These are phyloP conservation scores for Saguinus midas DNA, from an alignment of 2,113 vertebrate genomes.

Conservation along the genomic window DNA sequence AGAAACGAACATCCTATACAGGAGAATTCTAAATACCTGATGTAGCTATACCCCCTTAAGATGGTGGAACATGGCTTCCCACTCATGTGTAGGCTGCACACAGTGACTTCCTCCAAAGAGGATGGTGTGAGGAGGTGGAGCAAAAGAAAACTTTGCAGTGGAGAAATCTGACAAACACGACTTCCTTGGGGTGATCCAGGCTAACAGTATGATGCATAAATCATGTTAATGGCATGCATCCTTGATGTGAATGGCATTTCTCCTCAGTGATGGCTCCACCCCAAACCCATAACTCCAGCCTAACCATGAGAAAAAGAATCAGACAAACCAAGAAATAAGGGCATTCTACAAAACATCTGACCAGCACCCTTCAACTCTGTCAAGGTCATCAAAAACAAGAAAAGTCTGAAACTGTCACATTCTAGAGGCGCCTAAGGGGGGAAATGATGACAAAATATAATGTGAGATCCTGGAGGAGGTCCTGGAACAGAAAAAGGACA, in stretches of 20 bases:
- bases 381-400: background rate
- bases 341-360: background rate
- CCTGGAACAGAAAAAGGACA: background rate
- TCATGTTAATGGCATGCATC: background rate
- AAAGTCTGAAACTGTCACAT: background rate
- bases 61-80: background rate
- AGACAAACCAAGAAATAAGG: background rate
- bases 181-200: background rate
- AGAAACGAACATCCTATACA: background rate
- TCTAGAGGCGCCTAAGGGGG: background rate
- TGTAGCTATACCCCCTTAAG: background rate
- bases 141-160: background rate
- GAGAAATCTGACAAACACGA: background rate
- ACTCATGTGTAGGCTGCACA: background rate
- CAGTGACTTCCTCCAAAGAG: background rate
- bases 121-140: background rate
- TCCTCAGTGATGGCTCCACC: background rate
- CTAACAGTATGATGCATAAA: background rate
- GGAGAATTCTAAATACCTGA: background rate
- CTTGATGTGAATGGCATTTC: background rate
- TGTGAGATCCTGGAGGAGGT: background rate
- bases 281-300: background rate
- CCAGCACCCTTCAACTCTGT: background rate
- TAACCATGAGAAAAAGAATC: background rate
- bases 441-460: background rate